Evolutionary conservation across 1,140 invertebrate genomes (phyloP).

Genomic region (Atta colombica): DNA sequence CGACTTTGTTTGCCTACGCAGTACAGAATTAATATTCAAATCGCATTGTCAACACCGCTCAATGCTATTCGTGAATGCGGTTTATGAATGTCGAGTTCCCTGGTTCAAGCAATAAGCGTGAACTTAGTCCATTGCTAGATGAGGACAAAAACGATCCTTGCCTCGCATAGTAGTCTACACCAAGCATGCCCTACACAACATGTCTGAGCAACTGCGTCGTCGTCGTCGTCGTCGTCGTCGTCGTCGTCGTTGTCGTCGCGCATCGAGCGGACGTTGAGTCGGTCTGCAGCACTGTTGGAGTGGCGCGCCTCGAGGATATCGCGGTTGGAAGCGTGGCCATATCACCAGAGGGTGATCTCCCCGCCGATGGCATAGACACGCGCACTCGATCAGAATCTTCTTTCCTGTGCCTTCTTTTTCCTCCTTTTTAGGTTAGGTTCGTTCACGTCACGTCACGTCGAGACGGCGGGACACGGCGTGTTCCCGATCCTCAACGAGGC

Average conservation of each 20-base stretch:
- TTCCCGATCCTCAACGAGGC: conserved; percentile 30
- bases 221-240: neutral
- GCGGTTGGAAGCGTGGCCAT: conserved; percentile 55
- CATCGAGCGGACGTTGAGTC: conserved; percentile 11
- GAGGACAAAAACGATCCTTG: conserved; percentile 74
- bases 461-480: conserved; percentile 51
- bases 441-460: conserved; percentile 62
- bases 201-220: conserved; percentile 40
- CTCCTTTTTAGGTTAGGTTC: conserved; percentile 70
- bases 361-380: neutral
- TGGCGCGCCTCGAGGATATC: conserved; percentile 13
- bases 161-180: conserved; percentile 72
- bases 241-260: neutral
- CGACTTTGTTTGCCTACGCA: conserved; percentile 45
- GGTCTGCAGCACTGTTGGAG: neutral
- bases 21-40: conserved; percentile 63
- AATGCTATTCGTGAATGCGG: conserved; percentile 6
- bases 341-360: conserved; percentile 50
- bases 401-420: conserved; percentile 20
- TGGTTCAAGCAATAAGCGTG: conserved; percentile 71
- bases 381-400: neutral
- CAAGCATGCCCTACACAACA: conserved; percentile 65
- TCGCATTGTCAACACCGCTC: conserved; percentile 35
- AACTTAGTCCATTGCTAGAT: conserved; percentile 76
- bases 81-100: neutral